phyloP scores from a whole-genome alignment of 1,140 invertebrate genomes.

The Amyelois transitella region DNA sequence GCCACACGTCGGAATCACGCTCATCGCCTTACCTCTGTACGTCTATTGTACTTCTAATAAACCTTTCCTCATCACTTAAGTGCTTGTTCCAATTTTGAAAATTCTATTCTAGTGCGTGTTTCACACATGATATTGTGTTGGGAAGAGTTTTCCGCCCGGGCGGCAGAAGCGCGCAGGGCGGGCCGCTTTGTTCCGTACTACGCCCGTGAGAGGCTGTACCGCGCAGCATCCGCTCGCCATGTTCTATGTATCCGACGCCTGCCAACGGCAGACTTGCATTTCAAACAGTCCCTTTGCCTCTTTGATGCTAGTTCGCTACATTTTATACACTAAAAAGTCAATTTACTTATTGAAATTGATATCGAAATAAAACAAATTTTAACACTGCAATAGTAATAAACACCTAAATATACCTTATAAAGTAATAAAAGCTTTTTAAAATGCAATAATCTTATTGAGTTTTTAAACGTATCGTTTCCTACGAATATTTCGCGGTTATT shows the following conservation, averaged over 20 bases:
- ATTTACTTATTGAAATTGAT: no score
- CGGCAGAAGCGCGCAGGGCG: constrained; percentile 44
- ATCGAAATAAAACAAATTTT: no score
- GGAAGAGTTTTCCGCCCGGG: constrained; percentile 28
- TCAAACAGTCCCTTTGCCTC: not conserved
- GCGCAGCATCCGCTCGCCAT: constrained; percentile 64
- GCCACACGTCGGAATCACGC: constrained; percentile 43
- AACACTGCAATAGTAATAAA: no score
- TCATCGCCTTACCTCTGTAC: constrained; percentile 15
- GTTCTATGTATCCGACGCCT: constrained; percentile 21
- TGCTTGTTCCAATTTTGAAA: constrained; percentile 25
- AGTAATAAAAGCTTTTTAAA: no score
- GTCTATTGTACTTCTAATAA: constrained; percentile 24
- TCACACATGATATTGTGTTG: constrained; percentile 39
- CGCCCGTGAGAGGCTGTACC: constrained; percentile 60
- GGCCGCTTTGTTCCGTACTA: constrained; percentile 54
- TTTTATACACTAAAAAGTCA: no score
- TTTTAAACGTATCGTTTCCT: no score
- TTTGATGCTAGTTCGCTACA: no score
- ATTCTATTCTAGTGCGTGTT: constrained; percentile 35
- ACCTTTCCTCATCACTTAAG: constrained; percentile 24
- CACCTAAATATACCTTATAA: no score
- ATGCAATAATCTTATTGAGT: no score
- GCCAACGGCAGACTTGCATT: constrained; percentile 5
- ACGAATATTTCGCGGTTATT: no score